Base-by-base conservation (phyloP, 2,113 vertebrate genomes). In the Theropithecus gelada region DNA sequence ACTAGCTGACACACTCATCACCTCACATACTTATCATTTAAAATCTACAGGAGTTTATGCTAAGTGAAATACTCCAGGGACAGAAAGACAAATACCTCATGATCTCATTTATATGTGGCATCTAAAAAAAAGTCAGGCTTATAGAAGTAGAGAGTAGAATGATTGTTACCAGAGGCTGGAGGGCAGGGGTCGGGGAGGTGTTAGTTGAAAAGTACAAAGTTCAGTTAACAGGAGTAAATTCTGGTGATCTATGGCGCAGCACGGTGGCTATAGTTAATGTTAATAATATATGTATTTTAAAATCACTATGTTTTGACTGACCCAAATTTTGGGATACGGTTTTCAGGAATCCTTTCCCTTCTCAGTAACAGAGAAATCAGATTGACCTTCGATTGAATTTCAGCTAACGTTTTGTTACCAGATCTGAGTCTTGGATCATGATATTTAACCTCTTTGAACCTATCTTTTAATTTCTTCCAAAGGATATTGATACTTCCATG, bases 401-500 rank as follows among this genome's bases (percentile, higher is more conserved):
- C 22, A 68, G 32, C 12, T 72, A 3, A 68, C 16, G 0, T 0
- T 12, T 43, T 38, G 70, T 80, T 16, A 13, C 27, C 17, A 4
- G 76, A 17, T 66, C 68, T 5, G 18, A 73, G 45, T 8, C 9
- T 57, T 57, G 32, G 38, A 48, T 80, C 12, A 9, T 16, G 9
- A 8, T 2, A 3, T 70, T 45, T 64, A 22, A 35, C 9, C 13
- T 23, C 30, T 38, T 17, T 50, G 61, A 72, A 25, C 14, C 23
- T n/a, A 27, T 4, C 20, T 23, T n/a, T 83, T 40, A 8, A 5
- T 57, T 73, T 73, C 61, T 79, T 20, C 52, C 23, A 12, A 11
- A 6, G 10, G 23, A 9, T 52, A 1, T 22, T 1, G 25, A 43
- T 7, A 4, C 73, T 16, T 18, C 0, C 43, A n/a, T 17, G 30